phyloP scores from a whole-genome alignment of 2,797 vertebrate genomes.

The Trematomus bernacchii region DNA sequence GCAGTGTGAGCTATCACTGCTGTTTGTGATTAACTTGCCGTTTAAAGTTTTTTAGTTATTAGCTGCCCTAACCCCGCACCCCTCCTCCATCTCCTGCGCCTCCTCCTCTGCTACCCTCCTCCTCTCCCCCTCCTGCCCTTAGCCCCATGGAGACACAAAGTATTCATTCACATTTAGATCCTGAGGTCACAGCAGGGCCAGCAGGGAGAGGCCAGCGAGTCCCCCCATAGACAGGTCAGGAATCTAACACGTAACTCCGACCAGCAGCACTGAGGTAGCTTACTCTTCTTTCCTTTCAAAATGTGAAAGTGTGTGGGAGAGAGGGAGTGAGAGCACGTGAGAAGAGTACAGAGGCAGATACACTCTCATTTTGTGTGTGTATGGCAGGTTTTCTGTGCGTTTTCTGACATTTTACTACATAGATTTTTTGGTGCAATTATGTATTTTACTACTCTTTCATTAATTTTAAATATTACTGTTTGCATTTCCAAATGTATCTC shows the following conservation, averaged over 20 bases:
- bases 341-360: conserved; percentile 35
- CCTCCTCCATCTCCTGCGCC: conserved; percentile 68
- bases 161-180: conserved; percentile 91
- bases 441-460: conserved; percentile 25
- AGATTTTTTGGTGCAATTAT: conserved; percentile 2
- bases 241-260: conserved; percentile 85
- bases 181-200: conserved; percentile 88
- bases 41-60: conserved; percentile 85
- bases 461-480: conserved; percentile 21
- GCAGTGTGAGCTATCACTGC: conserved; percentile 82
- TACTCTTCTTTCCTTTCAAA: conserved; percentile 67
- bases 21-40: conserved; percentile 88
- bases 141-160: conserved; percentile 87
- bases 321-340: conserved; percentile 16
- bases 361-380: conserved; percentile 46
- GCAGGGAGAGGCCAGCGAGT: conserved; percentile 79
- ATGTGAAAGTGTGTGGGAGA: conserved; percentile 66
- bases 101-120: conserved; percentile 44
- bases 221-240: conserved; percentile 84
- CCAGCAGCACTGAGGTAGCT: conserved; percentile 76
- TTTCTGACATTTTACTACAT: conserved; percentile 41
- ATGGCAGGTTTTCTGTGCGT: conserved; percentile 9
- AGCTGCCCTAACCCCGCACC: conserved; percentile 74
- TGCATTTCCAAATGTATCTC: conserved; percentile 15
- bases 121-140: conserved; percentile 62